Evolutionary conservation across 92 coral and sea anemone genomes (phyloP).

Genomic region (Siderastrea radians): DNA sequence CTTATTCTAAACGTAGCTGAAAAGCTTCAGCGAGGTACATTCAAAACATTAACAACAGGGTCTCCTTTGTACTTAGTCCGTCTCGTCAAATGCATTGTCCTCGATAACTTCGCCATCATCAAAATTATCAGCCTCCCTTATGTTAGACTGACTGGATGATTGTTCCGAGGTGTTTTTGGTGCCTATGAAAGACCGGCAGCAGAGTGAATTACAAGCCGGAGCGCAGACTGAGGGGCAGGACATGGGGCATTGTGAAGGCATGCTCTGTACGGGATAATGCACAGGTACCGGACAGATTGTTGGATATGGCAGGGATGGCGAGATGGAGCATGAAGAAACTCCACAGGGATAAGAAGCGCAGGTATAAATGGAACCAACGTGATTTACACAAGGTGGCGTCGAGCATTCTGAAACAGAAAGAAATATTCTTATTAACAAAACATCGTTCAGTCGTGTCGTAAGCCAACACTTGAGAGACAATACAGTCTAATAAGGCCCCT

Average conservation of each 20-base stretch:
- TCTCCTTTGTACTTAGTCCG: not conserved
- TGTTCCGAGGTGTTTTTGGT: not conserved
- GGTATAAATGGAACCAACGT: not conserved
- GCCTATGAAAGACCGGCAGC: slow-evolving; percentile 36
- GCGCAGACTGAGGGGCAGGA: slow-evolving; percentile 44
- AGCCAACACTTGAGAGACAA: no score
- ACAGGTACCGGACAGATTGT: slow-evolving; percentile 29
- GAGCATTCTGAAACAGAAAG: slow-evolving; percentile 22
- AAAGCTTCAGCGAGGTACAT: no score
- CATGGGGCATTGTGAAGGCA: slow-evolving; percentile 27
- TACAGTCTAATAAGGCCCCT: no score
- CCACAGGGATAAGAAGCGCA: slow-evolving; percentile 27
- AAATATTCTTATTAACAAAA: not conserved
- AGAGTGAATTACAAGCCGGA: slow-evolving; percentile 39
- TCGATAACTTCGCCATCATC: not conserved
- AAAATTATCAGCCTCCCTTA: not conserved
- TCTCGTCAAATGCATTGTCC: slow-evolving; percentile 5
- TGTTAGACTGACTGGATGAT: slow-evolving; percentile 1
- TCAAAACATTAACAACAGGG: no score
- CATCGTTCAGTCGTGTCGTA: no score
- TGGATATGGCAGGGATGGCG: slow-evolving; percentile 24
- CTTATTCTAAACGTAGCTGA: no score
- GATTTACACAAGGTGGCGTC: slow-evolving; percentile 3
- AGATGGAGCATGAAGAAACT: slow-evolving; percentile 24
- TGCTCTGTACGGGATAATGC: slow-evolving; percentile 13